Conservation (phyloP, 2,888 invertebrate species). For the Drosophila seclusa region DNA sequence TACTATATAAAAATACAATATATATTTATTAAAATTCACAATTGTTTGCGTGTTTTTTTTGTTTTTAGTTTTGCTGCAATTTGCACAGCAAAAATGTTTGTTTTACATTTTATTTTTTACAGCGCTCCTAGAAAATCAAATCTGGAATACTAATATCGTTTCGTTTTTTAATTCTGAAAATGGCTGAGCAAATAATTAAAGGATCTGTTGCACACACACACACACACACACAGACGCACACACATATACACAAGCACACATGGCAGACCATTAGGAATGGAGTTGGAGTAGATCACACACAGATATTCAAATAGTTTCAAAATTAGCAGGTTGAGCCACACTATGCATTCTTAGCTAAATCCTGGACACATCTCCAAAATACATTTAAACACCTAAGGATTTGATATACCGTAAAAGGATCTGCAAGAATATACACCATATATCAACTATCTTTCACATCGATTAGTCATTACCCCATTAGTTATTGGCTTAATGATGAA, state of each 20-base stretch:
- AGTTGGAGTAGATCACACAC: conserved; percentile 24
- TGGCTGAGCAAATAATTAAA: conserved; percentile 46
- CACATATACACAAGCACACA: conserved; percentile 18
- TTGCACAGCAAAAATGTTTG: conserved; percentile 62
- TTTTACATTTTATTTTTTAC: conserved; percentile 44
- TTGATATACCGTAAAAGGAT: background rate
- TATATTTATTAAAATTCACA: conserved; percentile 77
- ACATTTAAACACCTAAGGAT: conserved; percentile 13
- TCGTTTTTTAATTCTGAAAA: conserved; percentile 35
- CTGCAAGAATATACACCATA: conserved; percentile 4
- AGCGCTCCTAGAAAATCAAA: conserved; percentile 60
- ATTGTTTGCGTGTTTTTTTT: conserved; percentile 31
- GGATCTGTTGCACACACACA: conserved; percentile 16
- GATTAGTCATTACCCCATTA: conserved; percentile 17
- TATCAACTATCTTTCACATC: conserved; percentile 6
- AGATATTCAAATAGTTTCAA: conserved; percentile 23
- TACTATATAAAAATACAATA: conserved; percentile 78
- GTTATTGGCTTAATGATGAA: conserved; percentile 52
- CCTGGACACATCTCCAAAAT: conserved; percentile 1
- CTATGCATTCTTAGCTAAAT: background rate
- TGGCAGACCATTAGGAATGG: conserved; percentile 11
- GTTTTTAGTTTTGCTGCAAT: conserved; percentile 50
- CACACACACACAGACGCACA: conserved; percentile 15
- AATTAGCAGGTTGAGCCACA: conserved; percentile 11
- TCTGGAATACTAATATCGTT: conserved; percentile 56